Evolutionary conservation across 2,113 vertebrate species (phyloP).

Genomic region (Periophthalmus modestus): DNA sequence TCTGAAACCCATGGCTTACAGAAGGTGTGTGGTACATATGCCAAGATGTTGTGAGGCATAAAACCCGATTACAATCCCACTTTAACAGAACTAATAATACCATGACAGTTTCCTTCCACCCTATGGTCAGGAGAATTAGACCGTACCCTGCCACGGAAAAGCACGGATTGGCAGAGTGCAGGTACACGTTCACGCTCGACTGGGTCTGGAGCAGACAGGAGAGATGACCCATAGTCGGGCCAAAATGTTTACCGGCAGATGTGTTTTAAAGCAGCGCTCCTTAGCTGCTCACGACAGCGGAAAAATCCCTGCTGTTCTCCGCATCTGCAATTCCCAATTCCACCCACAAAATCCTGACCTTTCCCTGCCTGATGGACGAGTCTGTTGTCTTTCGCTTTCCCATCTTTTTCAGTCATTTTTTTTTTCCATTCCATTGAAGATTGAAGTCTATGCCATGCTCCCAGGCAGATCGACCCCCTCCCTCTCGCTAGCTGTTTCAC

Average conservation of each 20-base stretch:
- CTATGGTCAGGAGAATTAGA: constrained; percentile 48
- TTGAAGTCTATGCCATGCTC: constrained; percentile 89
- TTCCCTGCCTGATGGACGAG: constrained; percentile 94
- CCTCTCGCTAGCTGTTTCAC: constrained; percentile 88
- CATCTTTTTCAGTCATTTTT: constrained; percentile 66
- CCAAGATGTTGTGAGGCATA: background rate
- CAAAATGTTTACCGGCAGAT: constrained; percentile 98
- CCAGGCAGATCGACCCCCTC: constrained; percentile 86
- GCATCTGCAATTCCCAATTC: constrained; percentile 92
- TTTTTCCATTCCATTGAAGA: constrained; percentile 86
- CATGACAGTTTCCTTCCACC: background rate
- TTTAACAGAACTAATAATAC: background rate
- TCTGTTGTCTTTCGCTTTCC: constrained; percentile 62
- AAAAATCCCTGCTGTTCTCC: constrained; percentile 97
- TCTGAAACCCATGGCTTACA: background rate
- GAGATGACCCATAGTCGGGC: constrained; percentile 92
- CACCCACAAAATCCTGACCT: constrained; percentile 96
- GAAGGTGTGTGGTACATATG: background rate
- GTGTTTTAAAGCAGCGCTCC: constrained; percentile 93
- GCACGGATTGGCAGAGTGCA: constrained; percentile 82
- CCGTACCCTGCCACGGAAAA: constrained; percentile 63
- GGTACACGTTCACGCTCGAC: constrained; percentile 86
- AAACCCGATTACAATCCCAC: background rate
- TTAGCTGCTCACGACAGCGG: constrained; percentile 97
- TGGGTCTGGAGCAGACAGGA: constrained; percentile 81